These are phyloP conservation scores for Chrosomus eos DNA, from an alignment of 2,797 vertebrate genomes.

Conservation along the genomic window DNA sequence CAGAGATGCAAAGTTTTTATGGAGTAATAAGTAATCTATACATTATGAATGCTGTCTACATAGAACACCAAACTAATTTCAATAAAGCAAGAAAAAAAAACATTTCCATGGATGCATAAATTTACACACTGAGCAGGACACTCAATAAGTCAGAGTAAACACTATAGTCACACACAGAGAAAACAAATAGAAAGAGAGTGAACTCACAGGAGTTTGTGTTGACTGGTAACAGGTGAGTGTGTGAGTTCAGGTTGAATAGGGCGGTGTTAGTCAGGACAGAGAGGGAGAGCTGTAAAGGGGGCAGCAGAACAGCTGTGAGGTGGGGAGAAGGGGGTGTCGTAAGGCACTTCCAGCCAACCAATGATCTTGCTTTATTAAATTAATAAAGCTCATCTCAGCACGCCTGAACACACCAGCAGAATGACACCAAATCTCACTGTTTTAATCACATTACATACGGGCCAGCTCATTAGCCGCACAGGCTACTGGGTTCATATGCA, in stretches of 20 bases:
- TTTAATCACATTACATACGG: slow-evolving; percentile 64
- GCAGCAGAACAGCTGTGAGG: slow-evolving; percentile 43
- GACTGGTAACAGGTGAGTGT: slow-evolving; percentile 29
- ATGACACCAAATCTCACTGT: slow-evolving; percentile 58
- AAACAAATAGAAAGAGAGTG: background rate
- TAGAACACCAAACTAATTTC: background rate
- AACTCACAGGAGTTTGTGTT: background rate
- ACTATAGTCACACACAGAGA: background rate
- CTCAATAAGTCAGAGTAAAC: background rate
- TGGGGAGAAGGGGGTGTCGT: slow-evolving; percentile 32
- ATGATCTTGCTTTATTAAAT: slow-evolving; percentile 66
- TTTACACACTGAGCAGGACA: background rate
- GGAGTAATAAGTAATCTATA: background rate
- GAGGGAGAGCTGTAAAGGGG: slow-evolving; percentile 27
- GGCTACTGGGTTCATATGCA: slow-evolving; percentile 35
- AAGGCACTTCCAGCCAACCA: slow-evolving; percentile 53
- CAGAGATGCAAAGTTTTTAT: too few species aligned
- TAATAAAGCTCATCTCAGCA: slow-evolving; percentile 64
- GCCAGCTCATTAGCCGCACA: slow-evolving; percentile 53
- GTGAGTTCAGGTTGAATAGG: slow-evolving; percentile 22
- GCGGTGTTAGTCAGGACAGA: slow-evolving; percentile 20
- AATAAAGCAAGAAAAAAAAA: background rate
- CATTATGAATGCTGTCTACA: background rate
- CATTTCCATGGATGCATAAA: background rate
- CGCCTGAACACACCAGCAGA: slow-evolving; percentile 57